Base-by-base conservation (phyloP, 1,140 invertebrate genomes). In the Ganaspis sp. region DNA sequence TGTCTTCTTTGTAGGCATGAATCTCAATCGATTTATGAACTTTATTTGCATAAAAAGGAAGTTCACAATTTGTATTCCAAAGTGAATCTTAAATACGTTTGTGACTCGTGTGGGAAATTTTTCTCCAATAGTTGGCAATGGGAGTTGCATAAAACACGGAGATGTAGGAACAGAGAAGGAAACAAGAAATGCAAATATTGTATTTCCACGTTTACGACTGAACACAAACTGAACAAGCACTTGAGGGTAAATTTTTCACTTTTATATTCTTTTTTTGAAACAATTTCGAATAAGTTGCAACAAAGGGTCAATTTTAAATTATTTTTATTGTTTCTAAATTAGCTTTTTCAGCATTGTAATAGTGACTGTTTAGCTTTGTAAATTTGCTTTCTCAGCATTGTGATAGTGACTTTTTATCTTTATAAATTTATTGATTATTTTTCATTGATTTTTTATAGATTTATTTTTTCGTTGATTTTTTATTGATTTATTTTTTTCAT, bases 101-200 rank as follows among this genome's bases (percentile, higher is more conserved):
- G 85, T 37, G 83, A 86, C 0, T 80, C 81, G 15, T 87, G 86
- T 38, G 83, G 83, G 3, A 86, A 83, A 64, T 82, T 83, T 19
- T 86, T 85, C n/a, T 81, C 84, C 0, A 84, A 84, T 23, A 81
- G 79, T 40, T 87, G 83, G 82, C 81, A 85, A 26, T 84, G 82
- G 81, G 80, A 83, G 38, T 70, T 76, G 69, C 84, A 87, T 38
- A 81, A 84, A 53, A 75, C 78, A 21, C 80, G 83, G 21, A 75
- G 80, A 19, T 85, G 83, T 38, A 80, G 83, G 21, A 75, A 80
- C 40, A 83, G 81, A 37, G 81, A 81, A 49, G 79, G 79, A 2
- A 78, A 58, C 73, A 80, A 82, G 74, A 77, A 76, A 9, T 87
- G 86, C 64, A 86, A 85, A 73, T 87, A 84, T 72, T 85, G 84